These are phyloP conservation scores for Acanthosepion esculentum DNA, from an alignment of 2,888 invertebrate genomes.

Conservation along the genomic window DNA sequence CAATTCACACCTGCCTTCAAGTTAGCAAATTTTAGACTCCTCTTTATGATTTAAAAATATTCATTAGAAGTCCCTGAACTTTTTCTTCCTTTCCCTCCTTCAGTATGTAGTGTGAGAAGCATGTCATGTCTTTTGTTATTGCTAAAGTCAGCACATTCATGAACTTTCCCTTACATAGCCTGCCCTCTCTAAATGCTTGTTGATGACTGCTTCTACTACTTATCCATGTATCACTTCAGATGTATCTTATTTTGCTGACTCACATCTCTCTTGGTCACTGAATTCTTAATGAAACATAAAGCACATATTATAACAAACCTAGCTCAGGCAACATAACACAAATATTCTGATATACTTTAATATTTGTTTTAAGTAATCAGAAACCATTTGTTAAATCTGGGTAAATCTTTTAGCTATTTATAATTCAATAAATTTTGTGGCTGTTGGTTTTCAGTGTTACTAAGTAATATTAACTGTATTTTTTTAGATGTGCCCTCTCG, in stretches of 20 bases:
- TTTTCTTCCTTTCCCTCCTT: not conserved
- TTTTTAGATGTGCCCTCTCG: slow-evolving; percentile 86
- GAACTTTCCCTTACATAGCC: too few relatives aligned
- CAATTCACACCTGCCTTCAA: not conserved
- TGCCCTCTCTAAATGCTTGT: too few relatives aligned
- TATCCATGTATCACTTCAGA: too few relatives aligned
- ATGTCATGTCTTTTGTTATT: too few relatives aligned
- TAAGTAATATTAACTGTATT: not conserved
- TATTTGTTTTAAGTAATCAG: too few relatives aligned
- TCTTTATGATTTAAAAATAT: not conserved
- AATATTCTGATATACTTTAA: too few relatives aligned
- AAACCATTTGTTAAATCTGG: not conserved
- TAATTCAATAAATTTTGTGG: not conserved
- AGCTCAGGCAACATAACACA: too few relatives aligned
- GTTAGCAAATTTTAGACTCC: not conserved
- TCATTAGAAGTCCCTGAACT: not conserved
- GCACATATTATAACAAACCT: too few relatives aligned
- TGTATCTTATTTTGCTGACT: too few relatives aligned
- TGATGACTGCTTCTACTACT: too few relatives aligned
- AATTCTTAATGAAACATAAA: too few relatives aligned
- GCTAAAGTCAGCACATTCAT: not conserved
- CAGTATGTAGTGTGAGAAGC: not conserved
- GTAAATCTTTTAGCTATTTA: not conserved
- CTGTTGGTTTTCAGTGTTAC: not conserved
- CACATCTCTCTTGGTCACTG: too few relatives aligned